A percentile compares a stretch with the other conserved stretches of the same genome.
Conservation (phyloP, 2,888 invertebrate genomes). For the Homarus gammarus region DNA sequence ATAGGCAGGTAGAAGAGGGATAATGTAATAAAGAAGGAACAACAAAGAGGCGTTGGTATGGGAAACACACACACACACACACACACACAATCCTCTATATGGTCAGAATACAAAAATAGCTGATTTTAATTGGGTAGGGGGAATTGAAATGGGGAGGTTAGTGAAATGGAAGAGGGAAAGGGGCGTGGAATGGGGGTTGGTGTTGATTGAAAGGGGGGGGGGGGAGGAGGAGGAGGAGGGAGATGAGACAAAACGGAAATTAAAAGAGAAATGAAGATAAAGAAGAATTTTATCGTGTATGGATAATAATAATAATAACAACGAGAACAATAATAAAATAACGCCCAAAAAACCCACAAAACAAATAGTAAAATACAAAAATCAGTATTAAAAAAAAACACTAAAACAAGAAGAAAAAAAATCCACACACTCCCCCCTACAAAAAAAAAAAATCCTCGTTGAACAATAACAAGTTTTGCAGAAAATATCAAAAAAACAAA, state of each 20-base stretch:
- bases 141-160: neutral
- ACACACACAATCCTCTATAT: neutral
- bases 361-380: too few relatives aligned
- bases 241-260: neutral
- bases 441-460: too few relatives aligned
- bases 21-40: neutral
- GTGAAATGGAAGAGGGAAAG: neutral
- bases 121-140: neutral
- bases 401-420: too few relatives aligned
- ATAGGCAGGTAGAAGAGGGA: neutral
- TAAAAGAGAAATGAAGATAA: neutral
- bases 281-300: too few relatives aligned
- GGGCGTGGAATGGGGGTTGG: neutral
- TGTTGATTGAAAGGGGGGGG: neutral
- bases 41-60: too few relatives aligned
- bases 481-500: too few relatives aligned
- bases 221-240: neutral
- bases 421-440: too few relatives aligned
- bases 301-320: too few relatives aligned
- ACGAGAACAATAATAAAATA: too few relatives aligned
- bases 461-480: too few relatives aligned
- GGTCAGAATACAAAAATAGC: neutral
- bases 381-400: too few relatives aligned
- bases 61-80: neutral
- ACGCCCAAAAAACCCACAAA: too few relatives aligned